Evolutionary conservation across 2,797 vertebrate genomes (phyloP).

Genomic region (Stomatorhinus walkeri): DNA sequence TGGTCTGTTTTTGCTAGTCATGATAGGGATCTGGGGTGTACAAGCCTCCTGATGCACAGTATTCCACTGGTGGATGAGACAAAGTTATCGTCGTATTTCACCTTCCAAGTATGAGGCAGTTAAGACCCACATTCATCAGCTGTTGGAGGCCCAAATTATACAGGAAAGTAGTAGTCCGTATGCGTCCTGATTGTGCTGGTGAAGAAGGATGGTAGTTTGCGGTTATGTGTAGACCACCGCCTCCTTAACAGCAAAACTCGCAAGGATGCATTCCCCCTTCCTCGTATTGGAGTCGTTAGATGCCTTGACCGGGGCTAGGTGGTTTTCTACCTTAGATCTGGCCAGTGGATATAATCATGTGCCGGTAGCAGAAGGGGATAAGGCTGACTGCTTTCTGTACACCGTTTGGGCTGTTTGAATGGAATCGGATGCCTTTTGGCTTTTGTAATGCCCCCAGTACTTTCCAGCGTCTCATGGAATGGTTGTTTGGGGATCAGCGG

Average conservation of each 20-base stretch:
- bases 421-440: background rate
- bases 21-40: background rate
- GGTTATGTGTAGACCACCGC: background rate
- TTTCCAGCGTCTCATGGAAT: background rate
- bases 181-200: too few species aligned
- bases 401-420: background rate
- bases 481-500: background rate
- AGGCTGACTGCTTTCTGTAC: background rate
- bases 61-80: background rate
- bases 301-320: background rate
- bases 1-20: background rate
- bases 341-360: background rate
- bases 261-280: background rate
- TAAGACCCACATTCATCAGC: background rate
- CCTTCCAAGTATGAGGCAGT: background rate
- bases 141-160: too few species aligned
- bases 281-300: background rate
- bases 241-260: background rate
- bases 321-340: background rate
- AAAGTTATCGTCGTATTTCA: background rate
- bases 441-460: background rate
- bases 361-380: background rate
- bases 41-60: background rate
- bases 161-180: too few species aligned
- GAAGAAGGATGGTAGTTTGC: background rate